Conservation (phyloP, 2,113 vertebrate species). For the Calonectris borealis region DNA sequence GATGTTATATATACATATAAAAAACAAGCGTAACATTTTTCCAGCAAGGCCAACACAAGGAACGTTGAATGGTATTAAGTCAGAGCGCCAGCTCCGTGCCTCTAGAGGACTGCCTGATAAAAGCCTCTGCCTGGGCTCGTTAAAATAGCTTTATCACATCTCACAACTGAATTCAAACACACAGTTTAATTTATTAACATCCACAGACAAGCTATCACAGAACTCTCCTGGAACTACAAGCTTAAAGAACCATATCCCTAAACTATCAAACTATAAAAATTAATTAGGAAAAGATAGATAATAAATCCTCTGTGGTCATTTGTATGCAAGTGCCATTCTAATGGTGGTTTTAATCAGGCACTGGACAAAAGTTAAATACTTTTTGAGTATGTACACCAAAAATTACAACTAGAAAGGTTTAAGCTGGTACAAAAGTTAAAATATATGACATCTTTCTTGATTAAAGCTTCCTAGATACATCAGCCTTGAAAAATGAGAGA, state of each 20-base stretch:
- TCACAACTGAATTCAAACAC: constrained; percentile 17
- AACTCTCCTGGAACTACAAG: neutral
- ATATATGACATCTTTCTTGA: neutral
- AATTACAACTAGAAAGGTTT: neutral
- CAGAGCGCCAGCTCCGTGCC: neutral
- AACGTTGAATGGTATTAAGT: neutral
- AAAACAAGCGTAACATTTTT: neutral
- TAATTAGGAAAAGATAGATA: neutral
- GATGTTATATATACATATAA: neutral
- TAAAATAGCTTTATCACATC: constrained; percentile 7
- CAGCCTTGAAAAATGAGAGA: constrained; percentile 15
- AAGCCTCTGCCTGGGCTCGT: neutral
- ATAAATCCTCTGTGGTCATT: neutral
- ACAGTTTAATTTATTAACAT: constrained; percentile 42
- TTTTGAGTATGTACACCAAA: neutral
- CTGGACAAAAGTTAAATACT: neutral
- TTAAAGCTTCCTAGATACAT: constrained; percentile 21
- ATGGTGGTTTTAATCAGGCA: neutral
- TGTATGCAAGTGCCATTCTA: neutral
- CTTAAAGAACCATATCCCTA: neutral
- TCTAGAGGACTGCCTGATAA: neutral
- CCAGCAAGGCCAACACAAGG: neutral
- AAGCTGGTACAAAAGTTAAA: neutral
- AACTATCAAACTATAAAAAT: constrained; percentile 7
- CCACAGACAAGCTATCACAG: neutral